Percentiles rank a stretch among this genome's conserved stretches.
These are phyloP conservation scores for Lucifuga dentata DNA, from an alignment of 2,113 vertebrate genomes.

Conservation along the genomic window DNA sequence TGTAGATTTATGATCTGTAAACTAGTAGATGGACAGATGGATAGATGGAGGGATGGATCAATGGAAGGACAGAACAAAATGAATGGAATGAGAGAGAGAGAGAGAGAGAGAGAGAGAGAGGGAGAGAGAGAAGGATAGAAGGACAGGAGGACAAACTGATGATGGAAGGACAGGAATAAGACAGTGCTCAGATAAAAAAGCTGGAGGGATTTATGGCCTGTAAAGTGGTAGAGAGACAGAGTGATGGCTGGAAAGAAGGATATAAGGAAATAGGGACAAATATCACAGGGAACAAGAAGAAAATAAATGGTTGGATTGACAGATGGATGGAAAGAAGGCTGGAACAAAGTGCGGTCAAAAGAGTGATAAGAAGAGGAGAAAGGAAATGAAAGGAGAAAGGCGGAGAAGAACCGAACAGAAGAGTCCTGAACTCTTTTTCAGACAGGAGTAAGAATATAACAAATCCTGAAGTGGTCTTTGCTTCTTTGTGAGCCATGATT, in stretches of 20 bases:
- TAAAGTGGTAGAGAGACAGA: constrained; percentile 22
- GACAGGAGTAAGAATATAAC: constrained; percentile 55
- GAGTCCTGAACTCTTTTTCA: constrained; percentile 63
- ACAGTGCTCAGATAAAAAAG: constrained; percentile 33
- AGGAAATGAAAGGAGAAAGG: constrained; percentile 36
- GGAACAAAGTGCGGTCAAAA: constrained; percentile 56
- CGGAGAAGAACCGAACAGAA: constrained; percentile 44
- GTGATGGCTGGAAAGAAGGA: constrained; percentile 32
- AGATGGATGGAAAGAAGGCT: constrained; percentile 49
- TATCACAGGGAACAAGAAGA: constrained; percentile 39
- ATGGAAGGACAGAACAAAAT: constrained; percentile 11
- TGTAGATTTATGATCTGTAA: background rate
- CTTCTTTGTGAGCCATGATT: constrained; percentile 77
- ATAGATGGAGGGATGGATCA: constrained; percentile 17
- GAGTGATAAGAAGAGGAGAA: constrained; percentile 32
- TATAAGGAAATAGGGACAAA: constrained; percentile 63
- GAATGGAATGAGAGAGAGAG: constrained; percentile 4
- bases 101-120: constrained; percentile 7
- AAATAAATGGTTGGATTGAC: constrained; percentile 56
- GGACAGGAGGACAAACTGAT: constrained; percentile 28
- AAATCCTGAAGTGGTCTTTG: constrained; percentile 75
- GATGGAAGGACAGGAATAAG: constrained; percentile 32
- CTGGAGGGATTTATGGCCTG: constrained; percentile 36
- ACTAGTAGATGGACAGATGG: constrained; percentile 1
- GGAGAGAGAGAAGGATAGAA: constrained; percentile 20